Conservation (phyloP, 1,140 invertebrate genomes). For the Harpegnathos saltator region DNA sequence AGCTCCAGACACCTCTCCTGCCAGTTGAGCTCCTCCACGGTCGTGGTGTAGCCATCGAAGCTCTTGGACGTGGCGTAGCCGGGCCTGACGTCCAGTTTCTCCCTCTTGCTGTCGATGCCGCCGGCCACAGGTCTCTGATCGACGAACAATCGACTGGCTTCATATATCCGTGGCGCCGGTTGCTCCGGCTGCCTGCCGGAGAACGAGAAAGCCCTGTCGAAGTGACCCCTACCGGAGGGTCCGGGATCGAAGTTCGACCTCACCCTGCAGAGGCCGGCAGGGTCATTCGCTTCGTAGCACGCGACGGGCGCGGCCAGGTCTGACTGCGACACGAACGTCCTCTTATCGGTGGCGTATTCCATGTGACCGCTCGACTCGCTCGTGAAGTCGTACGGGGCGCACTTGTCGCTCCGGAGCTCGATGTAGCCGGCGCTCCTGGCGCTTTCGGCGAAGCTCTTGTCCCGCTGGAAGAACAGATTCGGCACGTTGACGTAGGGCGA, state of each 20-base stretch:
- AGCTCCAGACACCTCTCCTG: conserved; percentile 93
- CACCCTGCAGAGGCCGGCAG: conserved; percentile 64
- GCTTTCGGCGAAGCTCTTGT: conserved; percentile 79
- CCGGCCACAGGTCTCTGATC: conserved; percentile 80
- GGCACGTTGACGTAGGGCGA: conserved; percentile 86
- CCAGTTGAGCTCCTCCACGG: conserved; percentile 89
- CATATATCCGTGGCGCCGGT: conserved; percentile 23
- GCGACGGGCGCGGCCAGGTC: conserved; percentile 63
- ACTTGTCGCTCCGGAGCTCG: conserved; percentile 77
- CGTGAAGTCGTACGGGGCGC: conserved; percentile 81
- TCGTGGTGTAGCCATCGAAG: conserved; percentile 82
- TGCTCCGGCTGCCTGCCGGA: conserved; percentile 71
- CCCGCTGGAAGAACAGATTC: conserved; percentile 83
- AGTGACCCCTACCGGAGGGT: conserved; percentile 65
- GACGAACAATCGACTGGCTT: conserved; percentile 70
- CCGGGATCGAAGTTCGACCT: conserved; percentile 75
- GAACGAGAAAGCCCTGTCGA: conserved; percentile 78
- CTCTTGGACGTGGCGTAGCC: conserved; percentile 81
- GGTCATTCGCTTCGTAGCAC: conserved; percentile 69
- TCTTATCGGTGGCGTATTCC: conserved; percentile 81
- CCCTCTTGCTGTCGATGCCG: conserved; percentile 77
- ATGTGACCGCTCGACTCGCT: conserved; percentile 83
- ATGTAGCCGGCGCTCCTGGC: conserved; percentile 81
- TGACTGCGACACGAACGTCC: conserved; percentile 69
- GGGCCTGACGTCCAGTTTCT: conserved; percentile 76